Conservation (phyloP, 2,797 vertebrate species). For the Sebastiscus albofasciatus region DNA sequence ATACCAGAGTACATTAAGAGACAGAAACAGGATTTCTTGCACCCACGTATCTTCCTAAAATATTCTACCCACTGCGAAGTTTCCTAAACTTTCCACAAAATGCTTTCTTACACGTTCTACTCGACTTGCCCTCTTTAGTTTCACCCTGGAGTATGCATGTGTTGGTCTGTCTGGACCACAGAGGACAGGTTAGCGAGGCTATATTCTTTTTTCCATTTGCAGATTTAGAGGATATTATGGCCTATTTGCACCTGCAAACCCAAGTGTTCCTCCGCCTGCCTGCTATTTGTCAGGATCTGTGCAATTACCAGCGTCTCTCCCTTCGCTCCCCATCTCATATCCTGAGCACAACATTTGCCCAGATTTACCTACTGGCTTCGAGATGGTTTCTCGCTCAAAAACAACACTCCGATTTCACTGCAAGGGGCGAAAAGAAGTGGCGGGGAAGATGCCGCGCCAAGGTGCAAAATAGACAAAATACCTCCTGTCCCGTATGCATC, state of each 20-base stretch:
- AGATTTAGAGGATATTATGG: conserved; percentile 54
- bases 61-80: conserved; percentile 13
- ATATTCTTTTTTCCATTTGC: conserved; percentile 57
- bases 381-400: conserved; percentile 46
- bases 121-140: conserved; percentile 32
- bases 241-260: conserved; percentile 69
- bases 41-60: background rate
- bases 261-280: conserved; percentile 41
- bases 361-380: conserved; percentile 50
- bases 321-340: conserved; percentile 63
- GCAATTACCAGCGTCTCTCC: conserved; percentile 61
- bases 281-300: conserved; percentile 69
- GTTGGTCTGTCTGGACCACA: conserved; percentile 62
- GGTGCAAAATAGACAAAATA: conserved; percentile 53
- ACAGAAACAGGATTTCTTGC: background rate
- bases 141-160: conserved; percentile 19
- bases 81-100: conserved; percentile 16
- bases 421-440: conserved; percentile 34
- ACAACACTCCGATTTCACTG: conserved; percentile 51
- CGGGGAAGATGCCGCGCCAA: conserved; percentile 48
- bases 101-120: conserved; percentile 14
- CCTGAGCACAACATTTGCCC: conserved; percentile 66
- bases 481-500: conserved; percentile 25
- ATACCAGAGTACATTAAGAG: background rate
- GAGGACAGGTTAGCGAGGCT: conserved; percentile 56